Base-by-base conservation (phyloP, 2,888 invertebrate genomes). In the Drosophila peninsularis region DNA sequence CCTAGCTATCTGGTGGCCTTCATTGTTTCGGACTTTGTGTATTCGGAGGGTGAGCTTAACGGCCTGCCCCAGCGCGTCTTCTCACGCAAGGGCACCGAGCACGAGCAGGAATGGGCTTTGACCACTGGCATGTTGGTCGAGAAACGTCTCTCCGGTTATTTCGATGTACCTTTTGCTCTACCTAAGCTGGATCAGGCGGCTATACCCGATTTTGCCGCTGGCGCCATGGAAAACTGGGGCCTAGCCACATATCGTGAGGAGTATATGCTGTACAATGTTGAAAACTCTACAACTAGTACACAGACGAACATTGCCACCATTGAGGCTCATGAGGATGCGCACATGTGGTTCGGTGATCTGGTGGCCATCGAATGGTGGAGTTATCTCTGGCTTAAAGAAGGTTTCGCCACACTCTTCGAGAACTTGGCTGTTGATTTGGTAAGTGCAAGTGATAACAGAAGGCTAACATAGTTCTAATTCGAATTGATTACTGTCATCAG, bases 171-270 rank as follows among this genome's bases (percentile, higher is more conserved):
- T 19, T 98, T 96, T 81, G 95, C 96, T 0, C 88, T 97, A 21
- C 95, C 96, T 0, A 97, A 98, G 92, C 94, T 97, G 82, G 98
- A 98, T 90, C 96, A 98, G 95, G 96, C 96, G 2, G 97, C 97
- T 0, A 94, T 98, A 11, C 96, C 97, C 0, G 96, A 97, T 82
- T 97, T 97, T 87, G 94, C 95, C 30, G 95, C 96, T 71, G 96
- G 96, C 21, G 98, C 97, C 39, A 98, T 98, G 97, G 98, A 98
- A 90, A 98, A 98, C 90, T 98, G 98, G 98, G 98, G 98, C 6
- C 92, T 98, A 44, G 95, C 97, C 34, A 96, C 96, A 3, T 92
- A 92, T 56, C 90, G 92, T 3, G 92, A 92, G 75, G 89, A 90
- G 57, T 90, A 90, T 65, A 11, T 92, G 57, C 62, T 92, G 10